Percentiles rank a stretch among this genome's conserved stretches.
These are phyloP conservation scores for Clarias magur DNA, from an alignment of 2,113 vertebrate species.

Conservation along the genomic window DNA sequence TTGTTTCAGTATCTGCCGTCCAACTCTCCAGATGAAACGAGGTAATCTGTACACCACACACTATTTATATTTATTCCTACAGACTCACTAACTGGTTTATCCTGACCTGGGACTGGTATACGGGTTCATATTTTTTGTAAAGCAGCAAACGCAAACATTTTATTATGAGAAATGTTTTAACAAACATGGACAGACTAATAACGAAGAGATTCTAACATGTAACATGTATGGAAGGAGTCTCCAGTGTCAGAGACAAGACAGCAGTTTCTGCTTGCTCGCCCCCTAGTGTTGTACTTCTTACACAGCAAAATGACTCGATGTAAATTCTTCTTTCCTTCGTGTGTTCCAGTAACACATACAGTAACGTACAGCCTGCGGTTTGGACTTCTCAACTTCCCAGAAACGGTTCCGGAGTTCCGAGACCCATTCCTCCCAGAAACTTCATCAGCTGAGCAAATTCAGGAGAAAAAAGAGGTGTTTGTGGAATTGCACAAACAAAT, in stretches of 20 bases:
- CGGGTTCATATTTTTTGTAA: too few species aligned
- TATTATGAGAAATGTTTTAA: background rate
- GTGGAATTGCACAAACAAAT: background rate
- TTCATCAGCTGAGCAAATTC: background rate
- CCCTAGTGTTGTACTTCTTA: background rate
- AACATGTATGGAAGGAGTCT: background rate
- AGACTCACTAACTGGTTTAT: background rate
- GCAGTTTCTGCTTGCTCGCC: background rate
- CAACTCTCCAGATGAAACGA: background rate
- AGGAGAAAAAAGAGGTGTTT: background rate
- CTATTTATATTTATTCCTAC: background rate
- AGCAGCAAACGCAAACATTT: background rate
- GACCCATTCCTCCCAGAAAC: constrained; percentile 60
- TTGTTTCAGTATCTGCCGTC: background rate
- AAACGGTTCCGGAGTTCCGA: constrained; percentile 73
- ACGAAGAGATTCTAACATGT: background rate
- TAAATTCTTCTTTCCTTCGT: background rate
- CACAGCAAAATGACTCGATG: background rate
- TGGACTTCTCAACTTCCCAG: background rate
- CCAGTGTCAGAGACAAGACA: background rate
- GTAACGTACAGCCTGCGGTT: background rate
- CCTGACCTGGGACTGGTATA: background rate
- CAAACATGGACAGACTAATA: background rate
- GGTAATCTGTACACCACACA: constrained; percentile 23
- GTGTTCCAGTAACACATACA: constrained; percentile 55